Evolutionary conservation across 2,113 vertebrate species (phyloP), one percentile per base, ranked within the genome.

Genomic region (Leuciscus idus): DNA sequence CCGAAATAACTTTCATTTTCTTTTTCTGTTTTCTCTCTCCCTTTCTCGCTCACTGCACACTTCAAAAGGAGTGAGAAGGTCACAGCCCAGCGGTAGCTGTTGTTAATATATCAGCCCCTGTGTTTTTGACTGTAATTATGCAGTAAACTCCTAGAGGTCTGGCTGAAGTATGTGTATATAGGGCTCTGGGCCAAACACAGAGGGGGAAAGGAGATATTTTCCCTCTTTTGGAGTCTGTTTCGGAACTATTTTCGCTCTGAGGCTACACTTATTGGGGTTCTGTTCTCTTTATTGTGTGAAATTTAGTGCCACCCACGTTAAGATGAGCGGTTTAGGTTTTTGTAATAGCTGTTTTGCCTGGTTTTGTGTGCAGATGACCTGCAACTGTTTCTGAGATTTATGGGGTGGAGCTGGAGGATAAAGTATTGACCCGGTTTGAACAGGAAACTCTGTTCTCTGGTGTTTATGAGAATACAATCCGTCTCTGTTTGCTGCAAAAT

Each of bases 81-180:
- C 68, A 73, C 33, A 55, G 81, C 81, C 81, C 81, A 84, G 81
- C 68, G 23, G 68, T 84, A 84, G 81, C 66, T 84, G 81, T 73
- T 84, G 81, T 84, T 84, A 84, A 73, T 84, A 83, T 73, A 84
- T 84, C 81, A 84, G 68, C 68, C 23, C 81, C 33, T 73, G 68
- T 84, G 81, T 84, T 83, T 84, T 73, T 36, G 48, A 84, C 68
- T 84, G 68, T 84, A 84, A 84, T 84, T 84, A 84, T 84, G 81
- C 68, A 55, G 81, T 84, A 73, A 84, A 81, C 50, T 80, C 23
- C 76, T 80, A 50, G 81, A 83, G 66, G 66, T 84, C 52, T 84
- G 68, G 39, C 84, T 88, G 64, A 85, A 81, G 78, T 46, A 85
- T 66, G 83, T n/a, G 46, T 57, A 13, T 59, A 15, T 30, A 26